Evolutionary conservation across 23 tunicate genomes (phyloP).

Genomic region (Styela clava): DNA sequence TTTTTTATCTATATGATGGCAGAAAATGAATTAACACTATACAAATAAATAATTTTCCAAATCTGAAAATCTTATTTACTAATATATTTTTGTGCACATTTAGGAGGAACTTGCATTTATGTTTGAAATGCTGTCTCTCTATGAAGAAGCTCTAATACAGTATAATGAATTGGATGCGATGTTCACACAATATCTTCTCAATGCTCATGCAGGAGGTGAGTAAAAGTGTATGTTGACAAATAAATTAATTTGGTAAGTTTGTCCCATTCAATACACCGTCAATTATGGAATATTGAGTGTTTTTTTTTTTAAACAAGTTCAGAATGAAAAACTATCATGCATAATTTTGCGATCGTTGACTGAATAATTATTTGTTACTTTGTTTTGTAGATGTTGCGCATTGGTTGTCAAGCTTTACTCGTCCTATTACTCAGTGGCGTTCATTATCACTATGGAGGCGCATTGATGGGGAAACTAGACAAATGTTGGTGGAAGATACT

Average conservation of each 20-base stretch:
- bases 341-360: no score
- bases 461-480: conserved; percentile 62
- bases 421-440: conserved; percentile 76
- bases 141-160: conserved; percentile 74
- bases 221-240: no score
- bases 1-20: no score
- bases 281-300: not conserved
- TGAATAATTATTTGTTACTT: no score
- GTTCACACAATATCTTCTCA: conserved; percentile 97
- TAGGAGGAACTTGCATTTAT: conserved; percentile 97
- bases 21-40: no score
- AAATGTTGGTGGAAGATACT: conserved; percentile 36
- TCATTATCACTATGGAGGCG: conserved; percentile 81
- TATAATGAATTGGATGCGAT: conserved; percentile 99
- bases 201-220: conserved; percentile 90
- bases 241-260: not conserved
- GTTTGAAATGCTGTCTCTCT: conserved; percentile 91
- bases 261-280: no score
- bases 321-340: not conserved
- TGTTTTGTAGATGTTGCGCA: conserved; percentile 63
- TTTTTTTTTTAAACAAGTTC: not conserved
- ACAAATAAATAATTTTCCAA: no score
- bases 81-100: not conserved
- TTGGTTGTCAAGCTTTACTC: conserved; percentile 76
- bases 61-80: no score